Conservation (phyloP, 2,113 vertebrate genomes). For the Chaetodon auriga region DNA sequence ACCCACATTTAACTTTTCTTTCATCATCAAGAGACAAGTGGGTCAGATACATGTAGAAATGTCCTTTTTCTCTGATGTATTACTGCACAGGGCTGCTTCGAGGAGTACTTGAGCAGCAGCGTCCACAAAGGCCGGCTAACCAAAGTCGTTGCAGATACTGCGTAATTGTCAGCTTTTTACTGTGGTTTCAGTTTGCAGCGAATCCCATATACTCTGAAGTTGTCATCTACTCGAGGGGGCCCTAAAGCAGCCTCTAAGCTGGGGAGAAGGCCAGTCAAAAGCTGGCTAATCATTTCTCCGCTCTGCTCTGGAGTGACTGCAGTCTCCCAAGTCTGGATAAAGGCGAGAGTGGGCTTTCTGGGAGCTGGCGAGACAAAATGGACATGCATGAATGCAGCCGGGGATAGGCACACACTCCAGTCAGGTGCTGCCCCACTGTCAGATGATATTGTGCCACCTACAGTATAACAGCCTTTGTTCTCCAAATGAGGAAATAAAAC, state of each 20-base stretch:
- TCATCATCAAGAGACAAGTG: slow-evolving; percentile 35
- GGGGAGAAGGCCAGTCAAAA: slow-evolving; percentile 55
- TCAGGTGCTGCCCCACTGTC: slow-evolving; percentile 22
- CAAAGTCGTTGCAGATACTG: slow-evolving; percentile 23
- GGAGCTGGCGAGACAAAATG: slow-evolving; percentile 15
- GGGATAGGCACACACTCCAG: background rate
- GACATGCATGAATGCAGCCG: slow-evolving; percentile 17
- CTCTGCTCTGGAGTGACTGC: slow-evolving; percentile 45
- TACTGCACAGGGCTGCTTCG: background rate
- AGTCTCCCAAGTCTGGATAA: slow-evolving; percentile 33
- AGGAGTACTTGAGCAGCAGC: background rate
- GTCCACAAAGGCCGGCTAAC: slow-evolving; percentile 19
- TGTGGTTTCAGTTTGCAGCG: background rate
- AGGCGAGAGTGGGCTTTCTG: slow-evolving; percentile 24
- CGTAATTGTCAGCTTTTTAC: slow-evolving; percentile 12
- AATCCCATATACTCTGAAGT: slow-evolving; percentile 26
- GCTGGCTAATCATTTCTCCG: slow-evolving; percentile 61
- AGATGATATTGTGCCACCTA: slow-evolving; percentile 1
- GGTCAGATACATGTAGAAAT: slow-evolving; percentile 25
- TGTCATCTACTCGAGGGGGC: slow-evolving; percentile 39
- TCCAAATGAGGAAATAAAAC: slow-evolving; percentile 42
- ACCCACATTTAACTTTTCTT: slow-evolving; percentile 21
- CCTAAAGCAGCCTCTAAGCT: slow-evolving; percentile 49
- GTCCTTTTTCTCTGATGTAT: slow-evolving; percentile 1
- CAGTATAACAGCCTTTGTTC: slow-evolving; percentile 21